Percentiles rank a stretch among this genome's conserved stretches.
Conservation (phyloP, 2,113 vertebrate genomes). For the Hippocampus abdominalis region DNA sequence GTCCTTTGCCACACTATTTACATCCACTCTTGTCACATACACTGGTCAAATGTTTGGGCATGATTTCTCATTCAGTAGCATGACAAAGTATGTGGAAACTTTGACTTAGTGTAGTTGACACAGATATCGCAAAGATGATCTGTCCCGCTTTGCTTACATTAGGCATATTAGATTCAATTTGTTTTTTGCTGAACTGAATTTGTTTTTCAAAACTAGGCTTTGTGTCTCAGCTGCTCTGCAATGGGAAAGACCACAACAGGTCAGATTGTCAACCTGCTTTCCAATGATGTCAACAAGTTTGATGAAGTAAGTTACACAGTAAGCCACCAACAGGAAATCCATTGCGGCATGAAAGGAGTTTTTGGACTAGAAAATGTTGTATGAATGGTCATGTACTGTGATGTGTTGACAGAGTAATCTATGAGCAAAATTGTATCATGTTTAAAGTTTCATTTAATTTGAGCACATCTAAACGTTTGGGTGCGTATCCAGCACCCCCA, state of each 20-base stretch:
- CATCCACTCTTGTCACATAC: no score
- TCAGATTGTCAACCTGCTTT: constrained; percentile 94
- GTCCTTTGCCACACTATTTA: neutral
- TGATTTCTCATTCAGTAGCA: no score
- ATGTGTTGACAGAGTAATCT: no score
- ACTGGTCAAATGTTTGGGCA: no score
- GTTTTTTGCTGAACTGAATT: neutral
- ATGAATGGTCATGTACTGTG: neutral
- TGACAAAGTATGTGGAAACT: neutral
- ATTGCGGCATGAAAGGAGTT: neutral
- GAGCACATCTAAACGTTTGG: no score
- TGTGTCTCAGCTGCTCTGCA: constrained; percentile 82
- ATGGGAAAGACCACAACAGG: constrained; percentile 93
- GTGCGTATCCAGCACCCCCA: no score
- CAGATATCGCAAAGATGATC: neutral
- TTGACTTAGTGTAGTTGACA: neutral
- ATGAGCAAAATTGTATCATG: no score
- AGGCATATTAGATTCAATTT: neutral
- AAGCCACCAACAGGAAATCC: neutral
- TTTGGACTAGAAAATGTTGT: neutral
- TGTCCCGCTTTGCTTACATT: neutral
- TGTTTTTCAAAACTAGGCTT: constrained; percentile 69
- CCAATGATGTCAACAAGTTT: constrained; percentile 95
- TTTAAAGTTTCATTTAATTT: no score
- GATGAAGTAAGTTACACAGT: constrained; percentile 78